A percentile compares a stretch with the other conserved stretches of the same genome.
phyloP scores from a whole-genome alignment of 2,797 vertebrate species.

The Rhodeus uyekii region DNA sequence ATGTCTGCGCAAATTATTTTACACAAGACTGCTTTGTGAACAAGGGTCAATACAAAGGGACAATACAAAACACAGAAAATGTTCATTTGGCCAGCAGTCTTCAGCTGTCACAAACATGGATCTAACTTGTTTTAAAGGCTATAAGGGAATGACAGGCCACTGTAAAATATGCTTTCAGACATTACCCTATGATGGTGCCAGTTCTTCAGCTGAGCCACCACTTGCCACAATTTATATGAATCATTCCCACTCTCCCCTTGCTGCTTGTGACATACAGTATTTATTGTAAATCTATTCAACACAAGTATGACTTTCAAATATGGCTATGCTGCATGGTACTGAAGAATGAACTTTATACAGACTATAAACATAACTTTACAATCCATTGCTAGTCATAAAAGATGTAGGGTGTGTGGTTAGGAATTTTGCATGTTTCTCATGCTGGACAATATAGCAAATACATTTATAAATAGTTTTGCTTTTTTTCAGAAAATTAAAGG shows the following conservation, averaged over 20 bases:
- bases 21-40: no score
- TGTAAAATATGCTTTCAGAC: conserved; percentile 59
- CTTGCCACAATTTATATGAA: conserved; percentile 49
- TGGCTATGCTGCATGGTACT: background rate
- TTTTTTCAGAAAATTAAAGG: background rate
- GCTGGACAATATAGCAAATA: background rate
- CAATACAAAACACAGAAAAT: no score
- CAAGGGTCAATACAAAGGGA: no score
- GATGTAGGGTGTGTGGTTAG: conserved; percentile 8
- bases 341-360: conserved; percentile 17
- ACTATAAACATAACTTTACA: conserved; percentile 28
- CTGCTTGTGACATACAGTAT: conserved; percentile 23
- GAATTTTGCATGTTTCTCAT: background rate
- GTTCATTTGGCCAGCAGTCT: conserved; percentile 40
- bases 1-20: no score
- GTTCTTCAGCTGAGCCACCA: conserved; percentile 45
- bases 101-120: conserved; percentile 50
- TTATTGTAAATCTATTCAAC: conserved; percentile 28
- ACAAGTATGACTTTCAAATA: conserved; percentile 37
- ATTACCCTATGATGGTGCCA: conserved; percentile 47
- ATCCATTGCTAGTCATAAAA: conserved; percentile 19
- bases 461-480: background rate
- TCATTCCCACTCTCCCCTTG: conserved; percentile 41
- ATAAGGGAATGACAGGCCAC: conserved; percentile 46
- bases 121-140: conserved; percentile 48